Conservation (phyloP, 2,113 vertebrate genomes). For the Plotosus lineatus region DNA sequence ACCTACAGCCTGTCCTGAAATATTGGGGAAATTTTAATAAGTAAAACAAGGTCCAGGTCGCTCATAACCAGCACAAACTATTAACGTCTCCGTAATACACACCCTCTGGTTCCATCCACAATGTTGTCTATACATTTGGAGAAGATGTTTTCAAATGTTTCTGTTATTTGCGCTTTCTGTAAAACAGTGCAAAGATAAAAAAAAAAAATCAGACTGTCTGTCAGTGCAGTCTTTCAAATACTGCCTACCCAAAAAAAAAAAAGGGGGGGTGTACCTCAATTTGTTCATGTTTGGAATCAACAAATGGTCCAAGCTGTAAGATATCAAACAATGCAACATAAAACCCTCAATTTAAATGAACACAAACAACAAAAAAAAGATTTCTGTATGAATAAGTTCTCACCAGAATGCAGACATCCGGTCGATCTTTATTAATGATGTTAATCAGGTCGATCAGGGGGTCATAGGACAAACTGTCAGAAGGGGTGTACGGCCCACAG, state of each 20-base stretch:
- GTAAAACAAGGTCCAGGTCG: neutral
- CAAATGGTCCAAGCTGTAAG: conserved; percentile 85
- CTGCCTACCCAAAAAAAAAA: neutral
- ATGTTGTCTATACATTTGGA: conserved; percentile 80
- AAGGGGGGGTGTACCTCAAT: conserved; percentile 78
- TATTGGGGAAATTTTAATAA: neutral
- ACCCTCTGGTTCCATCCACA: conserved; percentile 86
- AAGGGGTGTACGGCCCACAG: conserved; percentile 88
- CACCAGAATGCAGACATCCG: conserved; percentile 89
- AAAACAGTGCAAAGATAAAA: conserved; percentile 18
- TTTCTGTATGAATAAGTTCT: conserved; percentile 12
- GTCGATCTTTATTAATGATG: conserved; percentile 77
- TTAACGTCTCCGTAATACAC: conserved; percentile 22
- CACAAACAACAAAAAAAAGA: neutral
- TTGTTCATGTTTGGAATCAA: conserved; percentile 90
- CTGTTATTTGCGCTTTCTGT: conserved; percentile 82
- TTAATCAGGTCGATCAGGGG: conserved; percentile 84
- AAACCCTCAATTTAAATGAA: neutral
- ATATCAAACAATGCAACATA: conserved; percentile 22
- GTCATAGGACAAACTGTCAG: conserved; percentile 83
- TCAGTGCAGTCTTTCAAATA: neutral
- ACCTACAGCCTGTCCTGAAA: conserved; percentile 69
- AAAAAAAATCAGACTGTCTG: neutral
- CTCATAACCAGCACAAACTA: neutral
- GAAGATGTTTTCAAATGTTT: conserved; percentile 80